Percentiles rank a stretch among this genome's conserved stretches.
Conservation (phyloP, 2,888 invertebrate species). For the Octonoba sinensis region DNA sequence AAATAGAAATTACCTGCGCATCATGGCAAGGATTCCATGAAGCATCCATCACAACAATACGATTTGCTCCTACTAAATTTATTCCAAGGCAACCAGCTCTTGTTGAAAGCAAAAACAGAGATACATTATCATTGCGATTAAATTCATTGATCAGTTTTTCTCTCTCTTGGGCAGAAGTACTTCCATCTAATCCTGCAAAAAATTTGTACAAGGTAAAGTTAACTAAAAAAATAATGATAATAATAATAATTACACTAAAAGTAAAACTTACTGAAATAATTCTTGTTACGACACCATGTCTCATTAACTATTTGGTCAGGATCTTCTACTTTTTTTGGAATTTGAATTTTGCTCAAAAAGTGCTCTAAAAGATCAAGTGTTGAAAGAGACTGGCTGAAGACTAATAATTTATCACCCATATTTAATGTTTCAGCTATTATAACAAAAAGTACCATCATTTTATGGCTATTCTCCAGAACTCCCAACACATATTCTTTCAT, state of each 20-base stretch:
- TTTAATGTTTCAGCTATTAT: conserved; percentile 89
- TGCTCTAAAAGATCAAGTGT: conserved; percentile 96
- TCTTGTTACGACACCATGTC: conserved; percentile 86
- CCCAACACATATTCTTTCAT: conserved; percentile 82
- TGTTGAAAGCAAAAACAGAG: conserved; percentile 95
- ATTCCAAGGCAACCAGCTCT: conserved; percentile 96
- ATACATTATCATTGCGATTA: conserved; percentile 87
- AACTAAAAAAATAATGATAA: neutral
- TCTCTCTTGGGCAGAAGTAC: conserved; percentile 92
- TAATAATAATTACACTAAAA: neutral
- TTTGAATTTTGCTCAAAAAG: conserved; percentile 81
- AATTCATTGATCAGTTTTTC: conserved; percentile 97
- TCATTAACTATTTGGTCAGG: conserved; percentile 71
- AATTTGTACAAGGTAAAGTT: neutral
- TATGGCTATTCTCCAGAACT: conserved; percentile 91
- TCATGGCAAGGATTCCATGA: conserved; percentile 99
- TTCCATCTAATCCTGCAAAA: conserved; percentile 88
- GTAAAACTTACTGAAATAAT: conserved; percentile 86
- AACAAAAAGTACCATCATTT: conserved; percentile 93
- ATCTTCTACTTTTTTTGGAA: conserved; percentile 71
- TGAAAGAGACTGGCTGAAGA: conserved; percentile 96
- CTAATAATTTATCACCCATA: conserved; percentile 88
- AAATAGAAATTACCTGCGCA: conserved; percentile 76
- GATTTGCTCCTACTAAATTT: conserved; percentile 95
- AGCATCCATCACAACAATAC: conserved; percentile 97